Conservation (phyloP, 2,888 invertebrate genomes). For the Drosophila meridionalis region DNA sequence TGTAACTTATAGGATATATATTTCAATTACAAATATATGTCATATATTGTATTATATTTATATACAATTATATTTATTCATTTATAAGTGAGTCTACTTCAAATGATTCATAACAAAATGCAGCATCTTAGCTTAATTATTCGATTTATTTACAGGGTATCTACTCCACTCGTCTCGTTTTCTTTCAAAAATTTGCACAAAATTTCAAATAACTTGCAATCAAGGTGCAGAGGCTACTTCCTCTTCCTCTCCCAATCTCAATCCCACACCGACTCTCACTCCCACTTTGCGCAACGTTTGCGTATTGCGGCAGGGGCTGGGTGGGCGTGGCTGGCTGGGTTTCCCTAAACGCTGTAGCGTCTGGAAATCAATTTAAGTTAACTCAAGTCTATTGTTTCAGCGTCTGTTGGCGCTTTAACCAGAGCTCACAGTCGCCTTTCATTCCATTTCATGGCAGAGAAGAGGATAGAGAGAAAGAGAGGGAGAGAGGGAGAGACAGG, state of each 20-base stretch:
- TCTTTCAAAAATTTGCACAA: conserved; percentile 65
- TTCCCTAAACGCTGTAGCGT: conserved; percentile 58
- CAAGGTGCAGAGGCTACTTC: conserved; percentile 67
- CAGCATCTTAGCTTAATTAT: too few species aligned
- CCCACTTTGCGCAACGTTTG: conserved; percentile 7
- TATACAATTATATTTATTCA: too few species aligned
- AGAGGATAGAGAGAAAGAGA: background rate
- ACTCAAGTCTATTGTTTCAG: conserved; percentile 80
- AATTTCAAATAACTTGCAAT: conserved; percentile 83
- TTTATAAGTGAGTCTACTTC: too few species aligned
- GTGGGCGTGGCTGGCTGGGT: conserved; percentile 50
- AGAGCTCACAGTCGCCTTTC: conserved; percentile 8
- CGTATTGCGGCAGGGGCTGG: conserved; percentile 7
- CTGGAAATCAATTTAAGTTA: conserved; percentile 81
- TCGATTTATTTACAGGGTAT: conserved; percentile 11
- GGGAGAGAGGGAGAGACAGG: background rate
- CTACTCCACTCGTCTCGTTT: background rate
- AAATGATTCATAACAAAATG: too few species aligned
- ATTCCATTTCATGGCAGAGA: conserved; percentile 4
- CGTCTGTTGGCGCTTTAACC: conserved; percentile 64
- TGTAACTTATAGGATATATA: background rate
- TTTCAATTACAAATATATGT: background rate
- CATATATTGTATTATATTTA: too few species aligned
- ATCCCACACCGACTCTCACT: background rate
- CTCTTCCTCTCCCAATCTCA: background rate